Conservation (phyloP, 1,140 invertebrate genomes). For the Chelonus insularis region DNA sequence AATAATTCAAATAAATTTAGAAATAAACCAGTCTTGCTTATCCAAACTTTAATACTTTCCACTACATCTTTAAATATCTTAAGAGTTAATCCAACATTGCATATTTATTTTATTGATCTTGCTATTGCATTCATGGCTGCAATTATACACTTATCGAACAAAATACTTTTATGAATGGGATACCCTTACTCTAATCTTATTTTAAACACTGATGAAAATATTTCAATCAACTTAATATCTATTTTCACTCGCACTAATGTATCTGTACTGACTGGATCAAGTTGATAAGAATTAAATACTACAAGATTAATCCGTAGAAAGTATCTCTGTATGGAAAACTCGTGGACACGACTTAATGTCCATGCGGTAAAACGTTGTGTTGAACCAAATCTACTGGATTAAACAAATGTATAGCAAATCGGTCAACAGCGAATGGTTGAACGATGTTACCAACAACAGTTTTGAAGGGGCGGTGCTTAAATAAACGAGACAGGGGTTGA, state of each 20-base stretch:
- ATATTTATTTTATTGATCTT: not conserved
- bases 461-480: slow-evolving; percentile 15
- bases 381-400: not conserved
- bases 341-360: not conserved
- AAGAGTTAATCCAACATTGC: too few relatives aligned
- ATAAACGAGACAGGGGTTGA: not conserved
- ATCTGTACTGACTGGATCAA: too few relatives aligned
- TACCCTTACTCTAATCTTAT: too few relatives aligned
- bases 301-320: not conserved
- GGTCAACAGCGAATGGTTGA: slow-evolving; percentile 15
- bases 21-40: not conserved
- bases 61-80: not conserved
- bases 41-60: not conserved
- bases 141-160: too few relatives aligned
- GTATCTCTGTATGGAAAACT: not conserved
- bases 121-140: too few relatives aligned
- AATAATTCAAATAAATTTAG: too few relatives aligned
- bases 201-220: too few relatives aligned
- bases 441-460: slow-evolving; percentile 12
- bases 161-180: too few relatives aligned
- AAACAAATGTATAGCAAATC: slow-evolving; percentile 1
- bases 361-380: not conserved
- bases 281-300: not conserved
- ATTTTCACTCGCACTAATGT: too few relatives aligned
- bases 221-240: too few relatives aligned